These are phyloP conservation scores for Numenius phaeopus DNA, from an alignment of 2,797 vertebrate genomes.

Conservation along the genomic window DNA sequence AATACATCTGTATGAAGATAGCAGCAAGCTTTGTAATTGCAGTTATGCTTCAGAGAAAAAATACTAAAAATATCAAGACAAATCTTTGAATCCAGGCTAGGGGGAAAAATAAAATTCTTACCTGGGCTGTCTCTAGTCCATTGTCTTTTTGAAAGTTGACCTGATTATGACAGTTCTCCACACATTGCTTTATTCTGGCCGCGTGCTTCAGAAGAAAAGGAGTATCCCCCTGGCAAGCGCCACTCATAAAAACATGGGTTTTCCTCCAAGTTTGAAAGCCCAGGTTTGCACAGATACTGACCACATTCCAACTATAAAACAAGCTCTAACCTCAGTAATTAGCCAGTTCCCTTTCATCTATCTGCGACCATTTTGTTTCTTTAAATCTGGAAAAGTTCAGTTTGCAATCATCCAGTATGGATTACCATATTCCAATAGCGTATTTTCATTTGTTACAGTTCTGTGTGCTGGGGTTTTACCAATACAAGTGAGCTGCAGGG, in stretches of 20 bases:
- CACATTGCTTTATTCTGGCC: background rate
- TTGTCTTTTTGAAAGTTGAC: background rate
- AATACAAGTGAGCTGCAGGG: background rate
- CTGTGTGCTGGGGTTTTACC: background rate
- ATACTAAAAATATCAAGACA: background rate
- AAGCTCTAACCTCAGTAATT: background rate
- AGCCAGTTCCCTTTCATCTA: background rate
- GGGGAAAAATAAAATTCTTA: background rate
- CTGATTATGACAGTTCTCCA: background rate
- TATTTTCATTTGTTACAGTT: background rate
- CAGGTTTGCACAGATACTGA: background rate
- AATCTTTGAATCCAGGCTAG: background rate
- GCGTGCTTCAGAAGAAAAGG: background rate
- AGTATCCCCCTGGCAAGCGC: background rate
- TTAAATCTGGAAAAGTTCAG: accelerated
- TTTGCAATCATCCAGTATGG: background rate
- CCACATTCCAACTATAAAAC: background rate
- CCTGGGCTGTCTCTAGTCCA: background rate
- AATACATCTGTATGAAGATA: background rate
- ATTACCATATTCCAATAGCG: background rate
- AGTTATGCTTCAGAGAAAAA: background rate
- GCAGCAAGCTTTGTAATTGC: background rate
- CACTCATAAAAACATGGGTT: background rate
- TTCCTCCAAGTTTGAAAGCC: background rate
- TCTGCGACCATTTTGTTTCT: background rate